Percentiles rank a stretch among this genome's conserved stretches.
phyloP scores from a whole-genome alignment of 2,888 invertebrate species.

The Latrodectus hesperus region DNA sequence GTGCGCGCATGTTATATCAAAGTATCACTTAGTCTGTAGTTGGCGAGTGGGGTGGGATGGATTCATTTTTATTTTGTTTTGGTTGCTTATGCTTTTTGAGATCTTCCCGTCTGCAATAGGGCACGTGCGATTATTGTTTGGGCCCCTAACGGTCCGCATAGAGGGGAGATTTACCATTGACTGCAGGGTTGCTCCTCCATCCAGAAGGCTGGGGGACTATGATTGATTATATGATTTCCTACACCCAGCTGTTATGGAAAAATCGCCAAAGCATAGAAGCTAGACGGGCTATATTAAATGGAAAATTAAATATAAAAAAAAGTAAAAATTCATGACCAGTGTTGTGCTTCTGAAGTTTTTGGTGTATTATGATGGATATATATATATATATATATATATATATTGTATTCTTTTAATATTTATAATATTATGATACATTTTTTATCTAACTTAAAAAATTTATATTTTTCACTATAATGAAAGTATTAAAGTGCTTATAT shows the following conservation, averaged over 20 bases:
- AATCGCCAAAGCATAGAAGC: slow-evolving; percentile 41
- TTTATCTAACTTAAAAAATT: no score
- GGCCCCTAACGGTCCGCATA: slow-evolving; percentile 28
- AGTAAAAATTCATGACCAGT: neutral
- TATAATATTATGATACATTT: no score
- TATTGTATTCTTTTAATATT: no score
- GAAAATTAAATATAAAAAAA: no score
- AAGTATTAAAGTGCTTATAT: no score
- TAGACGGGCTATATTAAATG: neutral
- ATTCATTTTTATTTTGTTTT: slow-evolving; percentile 15
- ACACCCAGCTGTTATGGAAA: slow-evolving; percentile 40
- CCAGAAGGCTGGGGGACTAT: slow-evolving; percentile 56
- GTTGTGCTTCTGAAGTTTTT: no score
- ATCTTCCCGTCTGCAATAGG: slow-evolving; percentile 19
- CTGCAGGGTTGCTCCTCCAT: slow-evolving; percentile 53
- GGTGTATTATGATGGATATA: no score
- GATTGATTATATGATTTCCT: slow-evolving; percentile 59
- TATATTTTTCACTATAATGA: no score
- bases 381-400: no score
- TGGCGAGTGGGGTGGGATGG: neutral
- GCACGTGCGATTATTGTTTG: slow-evolving; percentile 65
- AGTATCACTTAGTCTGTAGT: slow-evolving; percentile 28
- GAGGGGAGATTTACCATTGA: slow-evolving; percentile 42
- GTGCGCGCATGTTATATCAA: slow-evolving; percentile 44
- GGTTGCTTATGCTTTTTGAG: slow-evolving; percentile 28